These are phyloP conservation scores for Lepus timidus DNA, from an alignment of 2,113 vertebrate genomes.

Conservation along the genomic window DNA sequence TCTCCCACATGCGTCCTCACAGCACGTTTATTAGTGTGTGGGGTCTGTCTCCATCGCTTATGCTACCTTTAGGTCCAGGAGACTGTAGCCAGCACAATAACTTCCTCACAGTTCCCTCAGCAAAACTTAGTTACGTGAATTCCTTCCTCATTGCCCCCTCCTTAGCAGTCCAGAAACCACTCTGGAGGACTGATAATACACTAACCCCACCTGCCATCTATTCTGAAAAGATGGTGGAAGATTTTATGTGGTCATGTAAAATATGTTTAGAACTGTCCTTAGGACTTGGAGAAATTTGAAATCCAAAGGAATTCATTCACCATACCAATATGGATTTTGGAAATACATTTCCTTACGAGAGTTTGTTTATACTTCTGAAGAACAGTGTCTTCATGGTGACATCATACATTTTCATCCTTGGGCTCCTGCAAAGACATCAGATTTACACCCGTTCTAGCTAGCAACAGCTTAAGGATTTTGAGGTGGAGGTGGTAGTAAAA, in stretches of 20 bases:
- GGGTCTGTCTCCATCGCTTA: not conserved
- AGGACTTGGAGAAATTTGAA: slow-evolving; percentile 20
- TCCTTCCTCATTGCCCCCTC: not conserved
- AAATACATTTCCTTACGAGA: not conserved
- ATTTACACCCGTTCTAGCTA: not conserved
- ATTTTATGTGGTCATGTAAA: not conserved
- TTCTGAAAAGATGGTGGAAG: slow-evolving; percentile 25
- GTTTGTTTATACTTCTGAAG: not conserved
- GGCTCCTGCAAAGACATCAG: not conserved
- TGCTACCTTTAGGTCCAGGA: not conserved
- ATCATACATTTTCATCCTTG: slow-evolving; percentile 5
- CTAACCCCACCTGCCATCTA: not conserved
- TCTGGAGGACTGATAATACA: not conserved
- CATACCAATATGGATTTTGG: not conserved
- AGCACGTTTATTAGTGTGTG: not conserved
- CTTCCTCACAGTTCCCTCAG: not conserved
- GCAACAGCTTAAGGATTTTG: not conserved
- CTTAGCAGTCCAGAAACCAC: not conserved
- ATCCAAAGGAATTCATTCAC: slow-evolving; percentile 5
- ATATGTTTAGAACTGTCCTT: not conserved
- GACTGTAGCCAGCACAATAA: not conserved
- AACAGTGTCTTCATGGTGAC: not conserved
- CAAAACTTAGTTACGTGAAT: not conserved
- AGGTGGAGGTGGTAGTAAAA: not conserved
- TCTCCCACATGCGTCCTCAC: not conserved